Conservation (phyloP, 1,140 invertebrate species). For the Bombus soroeensis region DNA sequence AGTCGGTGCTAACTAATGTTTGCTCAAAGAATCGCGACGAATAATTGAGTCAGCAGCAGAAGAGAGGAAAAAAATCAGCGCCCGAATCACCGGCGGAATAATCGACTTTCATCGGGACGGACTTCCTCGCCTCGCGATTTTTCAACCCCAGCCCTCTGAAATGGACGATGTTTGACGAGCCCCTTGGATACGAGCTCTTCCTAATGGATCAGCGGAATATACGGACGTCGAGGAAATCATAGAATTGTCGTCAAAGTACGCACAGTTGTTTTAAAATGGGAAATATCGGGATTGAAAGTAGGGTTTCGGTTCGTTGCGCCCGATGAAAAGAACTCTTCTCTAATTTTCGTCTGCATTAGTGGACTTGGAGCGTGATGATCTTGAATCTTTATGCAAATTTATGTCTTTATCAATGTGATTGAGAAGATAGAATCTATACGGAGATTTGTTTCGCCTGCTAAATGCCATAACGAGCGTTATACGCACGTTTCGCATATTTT, state of each 20-base stretch:
- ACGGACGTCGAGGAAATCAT: neutral
- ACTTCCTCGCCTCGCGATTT: slow-evolving; percentile 59
- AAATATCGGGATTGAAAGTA: neutral
- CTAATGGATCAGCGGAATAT: slow-evolving; percentile 7
- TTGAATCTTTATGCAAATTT: neutral
- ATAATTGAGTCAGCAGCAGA: slow-evolving; percentile 78
- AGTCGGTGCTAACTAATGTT: slow-evolving; percentile 82
- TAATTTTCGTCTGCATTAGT: neutral
- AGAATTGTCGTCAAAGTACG: neutral
- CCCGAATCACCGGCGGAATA: slow-evolving; percentile 68
- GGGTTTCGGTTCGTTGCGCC: neutral
- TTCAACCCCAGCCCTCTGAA: slow-evolving; percentile 3
- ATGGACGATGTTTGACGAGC: slow-evolving; percentile 42
- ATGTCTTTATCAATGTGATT: neutral
- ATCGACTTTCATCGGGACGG: slow-evolving; percentile 68
- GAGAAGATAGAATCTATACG: too few species aligned
- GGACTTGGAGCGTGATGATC: neutral
- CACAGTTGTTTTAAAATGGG: slow-evolving; percentile 1
- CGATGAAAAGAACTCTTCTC: neutral
- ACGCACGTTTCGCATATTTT: too few species aligned
- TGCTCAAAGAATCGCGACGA: slow-evolving; percentile 80
- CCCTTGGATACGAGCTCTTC: slow-evolving; percentile 7
- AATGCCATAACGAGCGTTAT: too few species aligned
- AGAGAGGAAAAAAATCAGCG: slow-evolving; percentile 71
- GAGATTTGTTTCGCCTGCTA: too few species aligned